Base-by-base conservation (phyloP, 2,113 vertebrate genomes). In the Calypte anna region DNA sequence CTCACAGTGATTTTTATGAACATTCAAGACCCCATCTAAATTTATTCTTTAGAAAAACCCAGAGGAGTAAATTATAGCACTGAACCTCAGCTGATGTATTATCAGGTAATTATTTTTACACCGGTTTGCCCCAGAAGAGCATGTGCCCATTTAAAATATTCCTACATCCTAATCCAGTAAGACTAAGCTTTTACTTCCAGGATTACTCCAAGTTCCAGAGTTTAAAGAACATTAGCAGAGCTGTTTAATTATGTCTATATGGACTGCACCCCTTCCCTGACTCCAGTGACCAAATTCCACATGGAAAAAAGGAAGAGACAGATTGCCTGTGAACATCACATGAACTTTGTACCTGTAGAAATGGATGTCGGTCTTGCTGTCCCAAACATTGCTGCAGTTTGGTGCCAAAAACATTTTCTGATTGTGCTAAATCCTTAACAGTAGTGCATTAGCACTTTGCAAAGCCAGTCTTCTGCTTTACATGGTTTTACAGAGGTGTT, bases 401-500 rank as follows among this genome's bases (percentile, higher is more conserved):
- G 48, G 33, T 59, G 38, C 31, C 4, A 24, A 78, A 61, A 82
- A 46, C 31, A 31, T 77, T 67, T 90, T 80, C 31, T 57, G 7
- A 10, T 55, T 40, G 36, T 77, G 58, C n/a, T 55, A 50, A 70
- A 55, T 94, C 69, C 54, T 88, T 38, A 38, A 33, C 12, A 55
- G 43, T 14, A 70, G 27, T 0, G 0, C 4, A 18, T 30, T 33
- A 43, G 40, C 50, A 43, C 0, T 0, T 55, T 36, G 18, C 61
- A 40, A 4, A 3, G 6, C 43, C 59, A 51, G 17, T 30, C 72
- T 22, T 43, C 40, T 19, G 80, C 55, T 87, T 72, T 22, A 7
- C 30, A 27, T 1, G 24, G 28, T 58, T 84, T 84, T 43, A 95
- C 76, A 96, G 91, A 91, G 74, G 50, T 18, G 53, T 95, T 94